Percentiles rank a stretch among this genome's conserved stretches.
These are phyloP conservation scores for Pectinophora gossypiella DNA, from an alignment of 1,140 invertebrate genomes.

Conservation along the genomic window DNA sequence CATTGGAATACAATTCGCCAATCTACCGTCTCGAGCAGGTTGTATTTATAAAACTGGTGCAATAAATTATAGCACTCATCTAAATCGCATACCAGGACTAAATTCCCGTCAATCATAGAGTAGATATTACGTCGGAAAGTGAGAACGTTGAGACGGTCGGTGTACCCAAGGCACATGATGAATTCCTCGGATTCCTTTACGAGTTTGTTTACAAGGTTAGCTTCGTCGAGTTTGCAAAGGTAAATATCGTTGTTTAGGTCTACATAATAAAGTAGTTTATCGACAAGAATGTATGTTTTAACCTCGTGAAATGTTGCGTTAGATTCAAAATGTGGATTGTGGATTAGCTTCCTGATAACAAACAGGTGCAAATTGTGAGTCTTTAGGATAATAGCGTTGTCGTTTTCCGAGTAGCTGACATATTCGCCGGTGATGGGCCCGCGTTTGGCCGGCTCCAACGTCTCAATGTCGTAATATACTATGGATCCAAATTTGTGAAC, in stretches of 20 bases:
- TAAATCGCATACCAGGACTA: slow-evolving; percentile 17
- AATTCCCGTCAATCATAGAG: slow-evolving; percentile 13
- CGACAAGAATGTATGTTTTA: background rate
- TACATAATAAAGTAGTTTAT: slow-evolving; percentile 20
- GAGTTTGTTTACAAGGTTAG: slow-evolving; percentile 11
- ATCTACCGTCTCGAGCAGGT: slow-evolving; percentile 34
- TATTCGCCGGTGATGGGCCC: background rate
- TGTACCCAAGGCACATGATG: slow-evolving; percentile 32
- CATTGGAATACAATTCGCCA: slow-evolving; percentile 44
- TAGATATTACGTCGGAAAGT: slow-evolving; percentile 38
- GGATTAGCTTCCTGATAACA: slow-evolving; percentile 3
- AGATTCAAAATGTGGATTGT: slow-evolving; percentile 14
- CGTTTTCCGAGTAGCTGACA: background rate
- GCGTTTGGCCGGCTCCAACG: background rate
- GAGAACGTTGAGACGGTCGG: slow-evolving; percentile 24
- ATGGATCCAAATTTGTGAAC: background rate
- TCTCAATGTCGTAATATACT: background rate
- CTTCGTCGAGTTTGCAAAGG: slow-evolving; percentile 21
- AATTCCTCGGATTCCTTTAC: slow-evolving; percentile 20
- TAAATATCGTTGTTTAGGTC: slow-evolving; percentile 34
- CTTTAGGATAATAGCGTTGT: background rate
- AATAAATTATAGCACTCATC: slow-evolving; percentile 21
- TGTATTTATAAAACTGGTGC: slow-evolving; percentile 25
- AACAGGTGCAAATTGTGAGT: background rate
- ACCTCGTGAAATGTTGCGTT: background rate